Base-by-base conservation (phyloP, 2,888 invertebrate genomes). In the Rhingia rostrata region DNA sequence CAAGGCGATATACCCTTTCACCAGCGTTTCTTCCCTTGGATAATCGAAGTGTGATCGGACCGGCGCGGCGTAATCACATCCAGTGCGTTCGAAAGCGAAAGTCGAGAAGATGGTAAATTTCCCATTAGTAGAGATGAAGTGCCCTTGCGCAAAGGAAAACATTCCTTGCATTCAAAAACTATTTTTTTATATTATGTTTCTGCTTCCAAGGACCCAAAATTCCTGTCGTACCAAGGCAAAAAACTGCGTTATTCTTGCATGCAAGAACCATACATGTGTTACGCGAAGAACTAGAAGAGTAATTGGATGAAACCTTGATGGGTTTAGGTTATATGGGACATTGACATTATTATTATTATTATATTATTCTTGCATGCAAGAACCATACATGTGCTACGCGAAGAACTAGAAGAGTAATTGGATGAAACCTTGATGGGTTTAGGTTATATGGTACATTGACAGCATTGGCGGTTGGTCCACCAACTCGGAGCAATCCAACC, bases 121-220 rank as follows among this genome's bases (percentile, higher is more conserved):
- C 69, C 74, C 84, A 79, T 84, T 14, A 84, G 56, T 54, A 64
- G 83, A 10, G 54, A 22, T 5, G 63, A 39, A 14, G 67, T 61
- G n/a, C 53, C 32, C 9, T 63, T 60, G 2, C 78, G 60, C 41
- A 69, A 54, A 39, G 75, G 53, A 33, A 80, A 83, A 43, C 77
- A 86, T 39, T 49, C 54, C 12, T 64, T 61, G 60, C 86, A 86
- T 3, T 56, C 49, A 33, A 47, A 47, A 4, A 73, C 77, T 1
- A 63, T n/a, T 63, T 33, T 73, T 79, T 7, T 73, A 51, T 45
- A 86, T 64, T 4, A 77, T 3, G 45, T 64, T 78, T 32, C 67
- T 39, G 33, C 64, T 49, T 3, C 77, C 69, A 33, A 86, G 10
- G 4, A 74, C 69, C 78, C 78, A 84, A 22, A 67, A 84, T 12